Evolutionary conservation across 2,113 vertebrate species (phyloP).

Genomic region (Nymphicus hollandicus): DNA sequence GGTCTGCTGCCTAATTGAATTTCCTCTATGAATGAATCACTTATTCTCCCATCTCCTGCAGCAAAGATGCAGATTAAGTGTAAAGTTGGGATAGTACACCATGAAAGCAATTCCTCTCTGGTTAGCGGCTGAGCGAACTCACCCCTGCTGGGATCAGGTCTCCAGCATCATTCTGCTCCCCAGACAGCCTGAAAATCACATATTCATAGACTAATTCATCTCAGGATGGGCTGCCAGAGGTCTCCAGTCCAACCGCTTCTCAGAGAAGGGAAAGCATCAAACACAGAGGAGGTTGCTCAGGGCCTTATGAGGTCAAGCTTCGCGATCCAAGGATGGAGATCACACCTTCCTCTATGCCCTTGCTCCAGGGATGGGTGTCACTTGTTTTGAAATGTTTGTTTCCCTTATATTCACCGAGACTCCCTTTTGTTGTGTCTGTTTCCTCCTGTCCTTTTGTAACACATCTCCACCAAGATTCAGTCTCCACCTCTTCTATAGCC

Average conservation of each 20-base stretch:
- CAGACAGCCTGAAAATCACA: not conserved
- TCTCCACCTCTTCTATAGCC: not conserved
- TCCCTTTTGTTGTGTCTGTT: not conserved
- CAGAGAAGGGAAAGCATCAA: not conserved
- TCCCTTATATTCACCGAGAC: not conserved
- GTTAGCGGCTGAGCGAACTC: not conserved
- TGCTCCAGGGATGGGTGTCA: not conserved
- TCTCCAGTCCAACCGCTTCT: not conserved
- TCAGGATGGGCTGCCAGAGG: not conserved
- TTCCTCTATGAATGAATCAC: not conserved
- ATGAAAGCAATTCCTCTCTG: not conserved
- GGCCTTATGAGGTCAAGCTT: not conserved
- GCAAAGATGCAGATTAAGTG: not conserved
- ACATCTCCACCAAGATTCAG: not conserved
- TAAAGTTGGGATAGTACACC: not conserved
- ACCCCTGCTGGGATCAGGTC: not conserved
- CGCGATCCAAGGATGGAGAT: not conserved
- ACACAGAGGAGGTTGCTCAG: not conserved
- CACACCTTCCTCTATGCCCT: not conserved
- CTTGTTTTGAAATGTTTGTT: not conserved
- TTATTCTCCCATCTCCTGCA: slow-evolving; percentile 7
- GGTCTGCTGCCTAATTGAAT: slow-evolving; percentile 37
- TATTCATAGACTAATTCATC: not conserved
- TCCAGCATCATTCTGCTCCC: not conserved
- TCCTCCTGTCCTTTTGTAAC: not conserved